Evolutionary conservation across 2,113 vertebrate species (phyloP).

Genomic region (Macaca fascicularis): T2T-MFA8v1.1 NC_088386.1:3084501-3085000

Average conservation of each 20-base stretch:
- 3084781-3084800: not conserved
- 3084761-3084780: not conserved
- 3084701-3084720: not conserved
- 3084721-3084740: not conserved
- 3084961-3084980: not conserved
- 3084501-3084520: accelerated
- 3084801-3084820: not conserved
- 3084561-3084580: not conserved
- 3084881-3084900: not conserved
- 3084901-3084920: accelerated
- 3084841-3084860: not conserved
- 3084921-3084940: accelerated
- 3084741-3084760: not conserved
- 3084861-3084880: accelerated
- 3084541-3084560: accelerated
- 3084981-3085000: not conserved
- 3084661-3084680: not conserved
- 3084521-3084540: too few species aligned
- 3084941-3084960: accelerated
- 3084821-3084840: not conserved
- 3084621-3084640: not conserved
- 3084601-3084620: not conserved
- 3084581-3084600: not conserved
- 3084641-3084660: not conserved
- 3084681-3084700: not conserved